Evolutionary conservation across 2,888 invertebrate genomes (phyloP), one percentile per base, ranked within the genome.

Genomic region (Rosalia funebris): DNA sequence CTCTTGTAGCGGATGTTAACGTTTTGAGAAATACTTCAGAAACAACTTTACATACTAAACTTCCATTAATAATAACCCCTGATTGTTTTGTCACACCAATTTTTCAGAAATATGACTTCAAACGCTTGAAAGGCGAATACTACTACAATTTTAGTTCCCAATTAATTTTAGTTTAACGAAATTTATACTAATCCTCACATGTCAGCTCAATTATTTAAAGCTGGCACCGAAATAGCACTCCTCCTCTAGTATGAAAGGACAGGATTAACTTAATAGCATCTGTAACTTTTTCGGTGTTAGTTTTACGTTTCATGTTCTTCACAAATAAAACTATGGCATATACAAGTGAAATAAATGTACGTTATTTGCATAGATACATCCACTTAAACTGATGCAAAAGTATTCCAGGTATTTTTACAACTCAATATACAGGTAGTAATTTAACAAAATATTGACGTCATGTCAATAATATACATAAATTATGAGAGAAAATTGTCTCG

Each of bases 161-260:
- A 74, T 73, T 73, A 73, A 73, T 72, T 74, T 69, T 55, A 72
- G 65, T 71, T 71, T 61, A 62, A 68, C 68, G 62, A 71, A 73
- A 71, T 64, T 69, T 70, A 54, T 58, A 58, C 58, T 73, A 74
- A 75, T 74, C 75, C 72, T 57, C 68, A 57, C 59, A 65, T 68
- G 74, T 75, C 74, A 71, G 68, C 59, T 66, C 70, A 72, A 74
- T 74, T 74, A 75, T 74, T 73, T 75, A 72, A 71, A 69, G 70
- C 67, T 66, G 60, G 65, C 65, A 71, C 73, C 69, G 60, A 75
- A 75, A 75, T 75, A 75, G 66, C 68, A 62, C 57, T 59, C 62
- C 66, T 70, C 67, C 62, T 71, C 53, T 36, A 57, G 58, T 54
- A 50, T 64, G 66, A 65, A 50, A 12, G 60, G 45, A 55, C 44